Percentiles rank a stretch among this genome's conserved stretches.
phyloP scores from a whole-genome alignment of 2,113 vertebrate species.

The Hypocryptadius cinnamomeus region DNA sequence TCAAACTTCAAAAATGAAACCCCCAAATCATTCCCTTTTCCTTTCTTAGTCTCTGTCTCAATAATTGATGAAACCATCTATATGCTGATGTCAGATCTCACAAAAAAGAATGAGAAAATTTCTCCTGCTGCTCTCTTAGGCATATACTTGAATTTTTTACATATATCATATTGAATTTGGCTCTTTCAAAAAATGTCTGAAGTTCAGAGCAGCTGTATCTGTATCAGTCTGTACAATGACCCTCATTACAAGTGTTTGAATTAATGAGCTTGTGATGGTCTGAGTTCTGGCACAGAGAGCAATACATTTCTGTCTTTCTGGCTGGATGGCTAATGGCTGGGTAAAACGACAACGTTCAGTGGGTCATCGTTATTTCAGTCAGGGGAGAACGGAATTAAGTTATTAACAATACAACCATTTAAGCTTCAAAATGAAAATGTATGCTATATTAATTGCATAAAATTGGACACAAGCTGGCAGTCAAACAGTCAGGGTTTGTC shows the following conservation, averaged over 20 bases:
- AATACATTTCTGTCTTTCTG: neutral
- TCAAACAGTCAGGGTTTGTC: slow-evolving; percentile 42
- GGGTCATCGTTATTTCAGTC: neutral
- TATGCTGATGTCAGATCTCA: slow-evolving; percentile 73
- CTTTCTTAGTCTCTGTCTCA: slow-evolving; percentile 67
- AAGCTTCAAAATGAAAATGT: slow-evolving; percentile 50
- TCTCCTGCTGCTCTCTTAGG: slow-evolving; percentile 64
- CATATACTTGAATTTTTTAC: slow-evolving; percentile 66
- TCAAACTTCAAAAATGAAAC: slow-evolving; percentile 63
- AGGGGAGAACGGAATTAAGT: slow-evolving; percentile 6
- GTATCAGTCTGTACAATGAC: slow-evolving; percentile 57
- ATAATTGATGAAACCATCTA: slow-evolving; percentile 76
- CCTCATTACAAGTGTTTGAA: slow-evolving; percentile 62
- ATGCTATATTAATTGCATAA: slow-evolving; percentile 54
- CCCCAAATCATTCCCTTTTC: slow-evolving; percentile 63
- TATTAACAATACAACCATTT: slow-evolving; percentile 41
- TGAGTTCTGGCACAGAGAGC: slow-evolving; percentile 13
- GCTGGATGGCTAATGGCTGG: neutral
- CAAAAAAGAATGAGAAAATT: slow-evolving; percentile 65
- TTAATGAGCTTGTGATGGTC: slow-evolving; percentile 57
- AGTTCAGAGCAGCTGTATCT: slow-evolving; percentile 59
- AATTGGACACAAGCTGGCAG: slow-evolving; percentile 53
- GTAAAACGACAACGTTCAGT: slow-evolving; percentile 3
- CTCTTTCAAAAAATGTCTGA: slow-evolving; percentile 66
- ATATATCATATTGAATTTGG: slow-evolving; percentile 62